Conservation (phyloP, 2,888 invertebrate genomes). For the Achlya flavicornis region DNA sequence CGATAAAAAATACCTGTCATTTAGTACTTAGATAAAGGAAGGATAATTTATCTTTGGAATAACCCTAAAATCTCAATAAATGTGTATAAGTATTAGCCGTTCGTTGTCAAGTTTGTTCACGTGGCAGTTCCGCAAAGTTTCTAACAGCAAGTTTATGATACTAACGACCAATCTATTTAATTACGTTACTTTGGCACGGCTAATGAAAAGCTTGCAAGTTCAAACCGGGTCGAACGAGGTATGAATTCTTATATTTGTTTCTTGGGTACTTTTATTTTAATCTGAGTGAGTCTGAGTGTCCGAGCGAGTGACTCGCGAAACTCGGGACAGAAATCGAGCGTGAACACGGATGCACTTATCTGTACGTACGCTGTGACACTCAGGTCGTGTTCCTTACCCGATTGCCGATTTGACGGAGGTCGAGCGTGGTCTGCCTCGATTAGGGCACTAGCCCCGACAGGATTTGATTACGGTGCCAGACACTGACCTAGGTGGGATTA, state of each 20-base stretch:
- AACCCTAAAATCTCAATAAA: constrained; percentile 16
- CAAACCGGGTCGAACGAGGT: constrained; percentile 39
- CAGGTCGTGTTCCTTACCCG: constrained; percentile 60
- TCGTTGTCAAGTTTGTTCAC: constrained; percentile 61
- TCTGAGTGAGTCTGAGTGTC: constrained; percentile 16
- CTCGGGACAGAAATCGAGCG: constrained; percentile 14
- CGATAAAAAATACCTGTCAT: not conserved
- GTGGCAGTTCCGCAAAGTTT: constrained; percentile 54
- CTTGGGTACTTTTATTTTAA: constrained; percentile 12
- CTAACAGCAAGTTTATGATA: constrained; percentile 57
- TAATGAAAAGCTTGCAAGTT: constrained; percentile 50
- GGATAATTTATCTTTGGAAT: not conserved
- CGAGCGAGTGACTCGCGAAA: constrained; percentile 19
- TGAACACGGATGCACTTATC: constrained; percentile 51
- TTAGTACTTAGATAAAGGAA: not conserved
- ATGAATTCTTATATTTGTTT: constrained; percentile 37
- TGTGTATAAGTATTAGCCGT: constrained; percentile 15
- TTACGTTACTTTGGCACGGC: constrained; percentile 54
- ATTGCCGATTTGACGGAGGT: constrained; percentile 69
- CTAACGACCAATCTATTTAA: constrained; percentile 57
- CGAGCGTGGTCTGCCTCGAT: constrained; percentile 71
- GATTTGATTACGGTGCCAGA: constrained; percentile 67
- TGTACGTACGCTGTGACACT: constrained; percentile 54
- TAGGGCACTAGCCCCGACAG: constrained; percentile 60
- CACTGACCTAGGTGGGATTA: constrained; percentile 55